Evolutionary conservation across 2,888 invertebrate species (phyloP).

Genomic region (Sphaerophoria taeniata): DNA sequence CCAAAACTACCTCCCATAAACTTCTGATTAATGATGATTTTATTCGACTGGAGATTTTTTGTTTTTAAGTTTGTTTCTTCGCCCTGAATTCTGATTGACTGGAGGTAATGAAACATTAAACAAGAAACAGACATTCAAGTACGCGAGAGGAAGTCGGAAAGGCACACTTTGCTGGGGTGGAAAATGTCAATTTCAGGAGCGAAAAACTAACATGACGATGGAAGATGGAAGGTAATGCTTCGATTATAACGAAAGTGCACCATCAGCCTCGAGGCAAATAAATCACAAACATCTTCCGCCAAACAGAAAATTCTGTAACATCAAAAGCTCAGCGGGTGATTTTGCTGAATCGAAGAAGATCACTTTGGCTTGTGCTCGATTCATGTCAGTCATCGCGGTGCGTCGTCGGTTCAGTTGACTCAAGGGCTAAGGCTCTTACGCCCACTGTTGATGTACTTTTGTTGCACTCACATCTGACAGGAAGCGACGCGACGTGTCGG

Average conservation of each 20-base stretch:
- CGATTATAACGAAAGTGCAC: slow-evolving; percentile 38
- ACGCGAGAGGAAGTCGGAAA: slow-evolving; percentile 28
- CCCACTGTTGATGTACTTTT: too few relatives aligned
- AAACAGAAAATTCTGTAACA: slow-evolving; percentile 65
- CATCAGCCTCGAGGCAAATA: slow-evolving; percentile 53
- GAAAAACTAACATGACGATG: slow-evolving; percentile 47
- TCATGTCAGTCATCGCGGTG: neutral
- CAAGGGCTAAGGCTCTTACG: too few relatives aligned
- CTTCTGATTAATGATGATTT: slow-evolving; percentile 74
- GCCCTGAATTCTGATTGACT: neutral
- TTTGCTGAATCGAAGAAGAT: slow-evolving; percentile 67
- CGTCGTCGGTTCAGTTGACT: too few relatives aligned
- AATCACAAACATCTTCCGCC: slow-evolving; percentile 66
- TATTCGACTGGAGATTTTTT: slow-evolving; percentile 63
- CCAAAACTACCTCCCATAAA: slow-evolving; percentile 49
- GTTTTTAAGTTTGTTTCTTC: neutral
- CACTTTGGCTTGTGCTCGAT: slow-evolving; percentile 15
- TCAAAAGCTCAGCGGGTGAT: slow-evolving; percentile 61
- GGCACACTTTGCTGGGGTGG: slow-evolving; percentile 66
- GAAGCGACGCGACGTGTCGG: too few relatives aligned
- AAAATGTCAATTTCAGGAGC: slow-evolving; percentile 69
- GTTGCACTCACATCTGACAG: too few relatives aligned
- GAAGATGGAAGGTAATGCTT: too few relatives aligned
- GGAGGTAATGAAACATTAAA: slow-evolving; percentile 60
- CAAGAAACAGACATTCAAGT: slow-evolving; percentile 22